These are phyloP conservation scores for Furnarius figulus DNA, from an alignment of 2,113 vertebrate genomes.

Conservation along the genomic window DNA sequence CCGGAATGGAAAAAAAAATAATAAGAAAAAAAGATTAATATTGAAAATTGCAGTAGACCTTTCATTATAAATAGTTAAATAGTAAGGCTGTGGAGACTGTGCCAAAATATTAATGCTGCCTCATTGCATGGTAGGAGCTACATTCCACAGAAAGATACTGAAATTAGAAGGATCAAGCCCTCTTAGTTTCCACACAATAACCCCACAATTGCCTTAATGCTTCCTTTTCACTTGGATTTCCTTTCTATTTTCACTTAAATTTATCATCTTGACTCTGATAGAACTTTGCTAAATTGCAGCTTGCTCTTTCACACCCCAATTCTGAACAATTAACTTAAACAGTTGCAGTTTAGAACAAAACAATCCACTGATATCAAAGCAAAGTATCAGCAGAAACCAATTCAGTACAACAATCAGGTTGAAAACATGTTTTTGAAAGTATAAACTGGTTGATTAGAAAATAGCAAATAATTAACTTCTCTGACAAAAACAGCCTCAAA, in stretches of 20 bases:
- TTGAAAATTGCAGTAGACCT: neutral
- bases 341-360: neutral
- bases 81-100: neutral
- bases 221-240: neutral
- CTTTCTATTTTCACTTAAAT: neutral
- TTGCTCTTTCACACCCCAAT: neutral
- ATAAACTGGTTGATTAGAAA: neutral
- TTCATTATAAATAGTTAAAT: neutral
- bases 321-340: neutral
- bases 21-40: neutral
- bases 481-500: neutral
- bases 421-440: neutral
- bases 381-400: neutral
- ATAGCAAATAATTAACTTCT: neutral
- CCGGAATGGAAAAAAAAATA: neutral
- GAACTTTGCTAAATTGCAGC: neutral
- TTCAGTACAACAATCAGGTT: neutral
- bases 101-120: neutral
- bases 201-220: neutral
- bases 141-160: neutral
- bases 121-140: neutral
- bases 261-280: neutral
- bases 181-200: neutral
- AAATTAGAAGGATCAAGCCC: neutral
- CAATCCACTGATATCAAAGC: neutral